A percentile compares a stretch with the other conserved stretches of the same genome.
These are phyloP conservation scores for Sceloporus undulatus DNA, from an alignment of 2,113 vertebrate genomes.

Conservation along the genomic window DNA sequence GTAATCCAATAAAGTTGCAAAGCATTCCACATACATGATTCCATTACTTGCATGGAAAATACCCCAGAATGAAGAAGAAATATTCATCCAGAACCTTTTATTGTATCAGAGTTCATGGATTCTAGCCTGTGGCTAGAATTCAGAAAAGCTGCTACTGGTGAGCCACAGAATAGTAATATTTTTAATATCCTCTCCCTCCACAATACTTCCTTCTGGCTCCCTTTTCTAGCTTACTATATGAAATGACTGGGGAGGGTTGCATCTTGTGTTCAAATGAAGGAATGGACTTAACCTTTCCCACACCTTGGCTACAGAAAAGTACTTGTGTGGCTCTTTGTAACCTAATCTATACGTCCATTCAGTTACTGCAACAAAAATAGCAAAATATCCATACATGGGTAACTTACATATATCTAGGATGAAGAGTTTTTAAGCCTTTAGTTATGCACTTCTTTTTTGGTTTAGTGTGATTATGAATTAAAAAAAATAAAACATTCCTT, in stretches of 20 bases:
- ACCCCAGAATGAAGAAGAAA: neutral
- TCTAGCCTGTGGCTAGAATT: constrained; percentile 16
- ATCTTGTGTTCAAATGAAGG: neutral
- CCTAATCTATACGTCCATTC: neutral
- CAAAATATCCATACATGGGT: neutral
- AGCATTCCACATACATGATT: neutral
- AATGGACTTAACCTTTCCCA: no score
- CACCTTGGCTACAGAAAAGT: neutral
- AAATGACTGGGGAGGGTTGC: neutral
- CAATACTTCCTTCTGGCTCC: neutral
- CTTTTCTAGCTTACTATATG: neutral
- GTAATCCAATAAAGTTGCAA: neutral
- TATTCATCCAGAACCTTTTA: neutral
- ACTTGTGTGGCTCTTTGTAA: neutral
- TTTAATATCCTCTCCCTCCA: neutral
- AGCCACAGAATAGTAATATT: neutral
- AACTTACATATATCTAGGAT: constrained; percentile 34
- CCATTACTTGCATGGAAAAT: neutral
- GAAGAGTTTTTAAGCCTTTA: constrained; percentile 45
- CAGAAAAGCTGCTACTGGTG: neutral
- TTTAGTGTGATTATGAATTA: constrained; percentile 34
- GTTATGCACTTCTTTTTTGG: constrained; percentile 57
- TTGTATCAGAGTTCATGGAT: neutral
- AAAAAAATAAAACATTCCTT: constrained; percentile 52
- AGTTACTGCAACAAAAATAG: neutral